Evolutionary conservation across 1,140 invertebrate species (phyloP).

Genomic region (Neuroterus valhalla): DNA sequence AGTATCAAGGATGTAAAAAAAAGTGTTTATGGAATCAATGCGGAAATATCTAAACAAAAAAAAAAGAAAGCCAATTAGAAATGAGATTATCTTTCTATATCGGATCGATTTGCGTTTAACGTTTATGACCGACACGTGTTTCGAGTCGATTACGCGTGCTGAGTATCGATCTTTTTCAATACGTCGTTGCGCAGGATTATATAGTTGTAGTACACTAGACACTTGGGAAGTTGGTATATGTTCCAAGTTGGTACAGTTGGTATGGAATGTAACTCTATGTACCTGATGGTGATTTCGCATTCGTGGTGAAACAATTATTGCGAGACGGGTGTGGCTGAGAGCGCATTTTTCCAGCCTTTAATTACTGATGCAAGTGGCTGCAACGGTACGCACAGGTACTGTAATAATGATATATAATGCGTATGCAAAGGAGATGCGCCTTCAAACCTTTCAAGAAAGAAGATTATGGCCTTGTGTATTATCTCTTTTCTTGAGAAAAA

Average conservation of each 20-base stretch:
- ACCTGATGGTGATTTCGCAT: slow-evolving; percentile 1
- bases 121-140: slow-evolving; percentile 12
- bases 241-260: too few species aligned
- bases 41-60: too few species aligned
- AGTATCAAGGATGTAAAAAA: too few species aligned
- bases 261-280: not conserved
- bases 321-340: slow-evolving; percentile 26
- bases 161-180: slow-evolving; percentile 24
- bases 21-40: too few species aligned
- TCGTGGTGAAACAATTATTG: slow-evolving; percentile 26
- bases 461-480: not conserved
- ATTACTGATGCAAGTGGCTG: slow-evolving; percentile 16
- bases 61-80: too few species aligned
- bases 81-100: too few species aligned
- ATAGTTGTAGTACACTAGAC: not conserved
- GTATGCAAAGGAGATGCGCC: slow-evolving; percentile 22
- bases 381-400: slow-evolving; percentile 24
- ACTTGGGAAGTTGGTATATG: not conserved
- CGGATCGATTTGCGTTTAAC: not conserved
- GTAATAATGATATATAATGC: slow-evolving; percentile 27
- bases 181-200: slow-evolving; percentile 17
- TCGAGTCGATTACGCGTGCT: slow-evolving; percentile 3
- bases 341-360: slow-evolving; percentile 20
- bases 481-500: not conserved
- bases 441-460: slow-evolving; percentile 2